A percentile compares a stretch with the other conserved stretches of the same genome.
Evolutionary conservation across 1,140 invertebrate genomes (phyloP).

Genomic region (Drosophila mojavensis): DNA sequence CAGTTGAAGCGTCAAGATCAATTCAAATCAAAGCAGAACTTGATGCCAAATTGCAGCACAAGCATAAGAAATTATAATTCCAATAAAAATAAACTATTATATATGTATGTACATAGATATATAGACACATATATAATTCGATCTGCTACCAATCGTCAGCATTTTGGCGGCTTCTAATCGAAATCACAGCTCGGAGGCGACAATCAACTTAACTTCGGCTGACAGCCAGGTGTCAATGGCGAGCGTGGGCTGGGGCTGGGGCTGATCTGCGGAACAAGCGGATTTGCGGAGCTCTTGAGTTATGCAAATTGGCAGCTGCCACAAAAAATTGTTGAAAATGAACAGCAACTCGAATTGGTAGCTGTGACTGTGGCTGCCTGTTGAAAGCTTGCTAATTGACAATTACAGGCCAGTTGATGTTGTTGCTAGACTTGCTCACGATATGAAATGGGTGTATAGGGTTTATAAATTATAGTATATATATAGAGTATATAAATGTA

Average conservation of each 20-base stretch:
- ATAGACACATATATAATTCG: conserved; percentile 46
- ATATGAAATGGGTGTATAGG: too few species aligned
- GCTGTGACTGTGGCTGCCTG: conserved; percentile 54
- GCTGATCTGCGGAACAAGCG: conserved; percentile 21
- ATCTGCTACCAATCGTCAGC: conserved; percentile 62
- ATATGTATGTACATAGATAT: background rate
- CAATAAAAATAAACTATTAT: conserved; percentile 29
- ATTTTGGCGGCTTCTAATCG: conserved; percentile 31
- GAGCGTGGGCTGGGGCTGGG: conserved; percentile 50
- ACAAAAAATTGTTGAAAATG: conserved; percentile 35
- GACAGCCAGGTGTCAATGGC: conserved; percentile 65
- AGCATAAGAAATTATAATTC: conserved; percentile 55
- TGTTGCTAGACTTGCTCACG: background rate
- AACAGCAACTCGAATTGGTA: conserved; percentile 49
- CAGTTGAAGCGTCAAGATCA: background rate
- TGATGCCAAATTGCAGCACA: background rate
- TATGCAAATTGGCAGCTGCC: conserved; percentile 38
- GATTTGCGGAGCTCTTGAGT: conserved; percentile 30
- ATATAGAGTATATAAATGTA: too few species aligned
- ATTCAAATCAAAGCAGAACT: background rate
- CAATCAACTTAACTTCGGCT: conserved; percentile 54
- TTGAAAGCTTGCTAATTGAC: conserved; percentile 78
- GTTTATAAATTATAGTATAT: too few species aligned
- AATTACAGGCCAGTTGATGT: conserved; percentile 53
- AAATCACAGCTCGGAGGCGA: conserved; percentile 34